Percentiles rank a stretch among this genome's conserved stretches.
phyloP scores from a whole-genome alignment of 1,140 invertebrate species.

The Asbolus verrucosus region DNA sequence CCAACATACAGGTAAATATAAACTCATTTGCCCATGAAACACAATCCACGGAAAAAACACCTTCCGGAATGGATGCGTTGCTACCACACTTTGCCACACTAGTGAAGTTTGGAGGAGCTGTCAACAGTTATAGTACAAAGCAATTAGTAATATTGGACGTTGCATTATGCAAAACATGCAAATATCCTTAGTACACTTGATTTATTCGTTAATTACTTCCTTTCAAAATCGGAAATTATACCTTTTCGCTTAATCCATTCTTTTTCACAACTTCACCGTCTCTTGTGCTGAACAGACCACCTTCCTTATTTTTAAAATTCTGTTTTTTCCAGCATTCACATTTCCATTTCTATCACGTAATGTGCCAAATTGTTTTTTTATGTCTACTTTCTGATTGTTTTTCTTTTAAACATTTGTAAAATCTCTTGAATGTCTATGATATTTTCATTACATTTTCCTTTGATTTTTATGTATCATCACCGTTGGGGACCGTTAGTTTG shows the following conservation, averaged over 20 bases:
- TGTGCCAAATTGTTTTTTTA: conserved; percentile 1
- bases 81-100: background rate
- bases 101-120: conserved; percentile 15
- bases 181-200: too few relatives aligned
- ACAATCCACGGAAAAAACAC: background rate
- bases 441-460: too few relatives aligned
- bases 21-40: background rate
- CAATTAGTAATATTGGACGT: background rate
- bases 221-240: too few relatives aligned
- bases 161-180: too few relatives aligned
- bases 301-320: too few relatives aligned
- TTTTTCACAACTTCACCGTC: background rate
- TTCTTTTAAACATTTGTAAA: background rate
- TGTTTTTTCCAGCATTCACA: background rate
- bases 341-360: background rate
- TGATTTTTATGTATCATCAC: background rate
- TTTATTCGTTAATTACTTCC: too few relatives aligned
- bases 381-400: conserved; percentile 1
- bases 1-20: conserved; percentile 60
- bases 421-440: conserved; percentile 4
- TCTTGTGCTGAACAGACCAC: background rate
- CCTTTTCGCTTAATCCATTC: too few relatives aligned
- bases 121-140: background rate
- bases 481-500: too few relatives aligned
- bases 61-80: too few relatives aligned